A percentile compares a stretch with the other conserved stretches of the same genome.
Conservation (phyloP, 1,140 invertebrate species). For the Cepaea nemoralis region DNA sequence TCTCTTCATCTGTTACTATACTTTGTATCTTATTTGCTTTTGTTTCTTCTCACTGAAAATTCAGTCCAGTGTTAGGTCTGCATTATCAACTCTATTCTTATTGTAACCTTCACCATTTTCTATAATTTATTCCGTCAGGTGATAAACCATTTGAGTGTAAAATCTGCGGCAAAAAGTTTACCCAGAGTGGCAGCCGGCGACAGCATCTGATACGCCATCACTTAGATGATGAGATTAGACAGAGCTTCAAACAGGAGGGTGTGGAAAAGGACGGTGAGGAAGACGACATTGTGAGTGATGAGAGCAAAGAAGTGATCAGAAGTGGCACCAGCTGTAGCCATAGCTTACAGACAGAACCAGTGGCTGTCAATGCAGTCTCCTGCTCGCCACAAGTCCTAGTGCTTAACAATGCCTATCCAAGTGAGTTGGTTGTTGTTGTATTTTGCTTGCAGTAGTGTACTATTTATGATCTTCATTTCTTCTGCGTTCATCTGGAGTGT, state of each 20-base stretch:
- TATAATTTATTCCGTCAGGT: constrained; percentile 44
- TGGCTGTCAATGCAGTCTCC: background rate
- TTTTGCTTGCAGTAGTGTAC: too few relatives aligned
- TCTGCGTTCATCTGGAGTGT: too few relatives aligned
- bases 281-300: background rate
- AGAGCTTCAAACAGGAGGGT: constrained; percentile 24
- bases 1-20: too few relatives aligned
- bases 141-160: constrained; percentile 72
- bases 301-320: background rate
- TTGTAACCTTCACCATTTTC: too few relatives aligned
- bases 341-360: background rate
- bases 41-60: too few relatives aligned
- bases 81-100: too few relatives aligned
- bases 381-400: constrained; percentile 37
- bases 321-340: constrained; percentile 5
- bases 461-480: too few relatives aligned
- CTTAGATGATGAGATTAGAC: constrained; percentile 35
- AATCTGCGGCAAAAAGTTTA: constrained; percentile 60
- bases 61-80: too few relatives aligned
- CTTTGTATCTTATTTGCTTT: too few relatives aligned
- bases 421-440: background rate
- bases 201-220: constrained; percentile 59
- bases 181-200: constrained; percentile 63
- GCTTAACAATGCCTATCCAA: constrained; percentile 29
- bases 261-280: background rate